These are phyloP conservation scores for Mechanitis mazaeus DNA, from an alignment of 2,888 invertebrate species.

Conservation along the genomic window DNA sequence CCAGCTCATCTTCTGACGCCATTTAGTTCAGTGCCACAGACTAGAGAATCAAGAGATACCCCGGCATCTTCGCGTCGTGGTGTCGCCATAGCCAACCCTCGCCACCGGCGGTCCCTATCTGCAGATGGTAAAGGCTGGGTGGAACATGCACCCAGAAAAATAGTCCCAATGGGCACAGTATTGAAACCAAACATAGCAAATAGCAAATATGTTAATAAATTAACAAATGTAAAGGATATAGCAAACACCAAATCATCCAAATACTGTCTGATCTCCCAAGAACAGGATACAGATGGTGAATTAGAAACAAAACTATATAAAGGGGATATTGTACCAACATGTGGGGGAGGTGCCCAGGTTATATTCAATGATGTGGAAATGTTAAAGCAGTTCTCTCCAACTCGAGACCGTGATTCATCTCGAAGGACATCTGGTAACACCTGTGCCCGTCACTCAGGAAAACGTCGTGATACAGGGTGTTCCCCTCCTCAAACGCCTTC, in stretches of 20 bases:
- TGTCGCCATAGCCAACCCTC: slow-evolving; percentile 81
- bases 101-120: slow-evolving; percentile 89
- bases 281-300: slow-evolving; percentile 93
- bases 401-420: slow-evolving; percentile 47
- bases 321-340: slow-evolving; percentile 95
- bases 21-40: slow-evolving; percentile 52
- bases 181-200: slow-evolving; percentile 89
- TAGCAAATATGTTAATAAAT: slow-evolving; percentile 88
- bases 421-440: slow-evolving; percentile 45
- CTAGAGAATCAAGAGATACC: slow-evolving; percentile 54
- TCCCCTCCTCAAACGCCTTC: slow-evolving; percentile 67
- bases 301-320: slow-evolving; percentile 95
- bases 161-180: slow-evolving; percentile 91
- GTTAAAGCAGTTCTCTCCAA: slow-evolving; percentile 88
- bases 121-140: slow-evolving; percentile 88
- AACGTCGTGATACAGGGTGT: slow-evolving; percentile 56
- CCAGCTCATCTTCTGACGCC: slow-evolving; percentile 67
- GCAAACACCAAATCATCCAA: slow-evolving; percentile 84
- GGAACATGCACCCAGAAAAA: slow-evolving; percentile 89
- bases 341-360: slow-evolving; percentile 96
- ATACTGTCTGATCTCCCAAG: slow-evolving; percentile 95
- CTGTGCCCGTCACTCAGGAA: slow-evolving; percentile 65
- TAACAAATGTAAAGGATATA: slow-evolving; percentile 87
- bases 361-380: slow-evolving; percentile 96
- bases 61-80: slow-evolving; percentile 74